phyloP scores from a whole-genome alignment of 2,888 invertebrate genomes.

The Matsumyia berberina region DNA sequence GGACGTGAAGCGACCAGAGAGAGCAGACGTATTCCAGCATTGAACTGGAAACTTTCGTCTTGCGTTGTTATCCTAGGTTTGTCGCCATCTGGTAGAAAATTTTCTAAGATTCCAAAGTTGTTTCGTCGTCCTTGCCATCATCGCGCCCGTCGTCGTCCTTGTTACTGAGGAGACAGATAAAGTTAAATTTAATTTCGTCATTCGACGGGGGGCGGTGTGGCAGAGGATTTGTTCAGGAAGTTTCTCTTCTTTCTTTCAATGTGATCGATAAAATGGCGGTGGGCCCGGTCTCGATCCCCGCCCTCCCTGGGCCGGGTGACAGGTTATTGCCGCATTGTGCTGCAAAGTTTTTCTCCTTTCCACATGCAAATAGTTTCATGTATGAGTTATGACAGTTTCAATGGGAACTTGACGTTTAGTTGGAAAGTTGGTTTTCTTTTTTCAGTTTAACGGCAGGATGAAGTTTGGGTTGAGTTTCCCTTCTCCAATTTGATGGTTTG shows the following conservation, averaged over 20 bases:
- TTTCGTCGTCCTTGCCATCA: conserved; percentile 27
- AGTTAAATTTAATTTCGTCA: conserved; percentile 74
- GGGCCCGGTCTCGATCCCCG: background rate
- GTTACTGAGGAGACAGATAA: conserved; percentile 54
- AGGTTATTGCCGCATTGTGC: conserved; percentile 46
- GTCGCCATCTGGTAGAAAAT: conserved; percentile 67
- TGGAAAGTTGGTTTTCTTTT: conserved; percentile 26
- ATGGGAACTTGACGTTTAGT: conserved; percentile 59
- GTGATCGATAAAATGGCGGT: conserved; percentile 48
- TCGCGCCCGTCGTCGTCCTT: conserved; percentile 27
- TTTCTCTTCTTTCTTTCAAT: conserved; percentile 17
- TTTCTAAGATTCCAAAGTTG: conserved; percentile 62
- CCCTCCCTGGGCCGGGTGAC: background rate
- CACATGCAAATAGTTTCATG: conserved; percentile 50
- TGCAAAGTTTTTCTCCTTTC: conserved; percentile 9
- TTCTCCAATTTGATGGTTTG: conserved; percentile 1
- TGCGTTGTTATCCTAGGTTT: conserved; percentile 67
- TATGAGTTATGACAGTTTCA: conserved; percentile 67
- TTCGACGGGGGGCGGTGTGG: conserved; percentile 48
- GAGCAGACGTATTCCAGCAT: conserved; percentile 29
- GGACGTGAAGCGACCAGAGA: conserved; percentile 1
- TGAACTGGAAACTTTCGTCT: conserved; percentile 66
- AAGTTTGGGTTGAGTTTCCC: conserved; percentile 2
- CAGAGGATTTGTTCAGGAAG: conserved; percentile 28
- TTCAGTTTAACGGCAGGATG: background rate